A percentile compares a stretch with the other conserved stretches of the same genome.
Conservation (phyloP, 2,797 vertebrate genomes). For the Microctenopoma steveboyesi region DNA sequence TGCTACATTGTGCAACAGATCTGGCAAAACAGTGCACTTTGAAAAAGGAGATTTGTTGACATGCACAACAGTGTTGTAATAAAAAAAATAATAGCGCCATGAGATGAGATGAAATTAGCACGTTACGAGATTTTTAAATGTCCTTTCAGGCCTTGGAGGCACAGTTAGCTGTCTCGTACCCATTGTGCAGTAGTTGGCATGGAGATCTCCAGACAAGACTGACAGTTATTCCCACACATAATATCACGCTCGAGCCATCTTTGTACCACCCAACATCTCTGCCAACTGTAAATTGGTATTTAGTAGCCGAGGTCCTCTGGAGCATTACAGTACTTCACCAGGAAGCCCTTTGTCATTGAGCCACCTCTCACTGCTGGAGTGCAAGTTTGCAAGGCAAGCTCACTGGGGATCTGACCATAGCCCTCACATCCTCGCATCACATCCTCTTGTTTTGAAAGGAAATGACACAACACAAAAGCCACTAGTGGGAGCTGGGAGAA, state of each 20-base stretch:
- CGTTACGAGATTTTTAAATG: slow-evolving; percentile 38
- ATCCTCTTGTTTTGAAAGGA: slow-evolving; percentile 73
- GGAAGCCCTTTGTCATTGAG: slow-evolving; percentile 63
- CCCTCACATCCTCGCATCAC: slow-evolving; percentile 65
- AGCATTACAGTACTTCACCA: slow-evolving; percentile 35
- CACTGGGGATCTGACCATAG: slow-evolving; percentile 53
- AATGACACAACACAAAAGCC: slow-evolving; percentile 44
- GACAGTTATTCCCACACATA: slow-evolving; percentile 26
- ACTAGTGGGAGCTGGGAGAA: slow-evolving; percentile 22
- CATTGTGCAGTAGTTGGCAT: slow-evolving; percentile 62
- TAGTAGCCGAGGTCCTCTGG: slow-evolving; percentile 46
- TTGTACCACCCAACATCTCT: slow-evolving; percentile 16
- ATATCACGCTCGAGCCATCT: slow-evolving; percentile 21
- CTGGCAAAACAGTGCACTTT: neutral
- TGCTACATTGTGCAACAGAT: slow-evolving; percentile 18
- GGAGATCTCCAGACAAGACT: slow-evolving; percentile 49
- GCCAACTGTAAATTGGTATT: slow-evolving; percentile 25
- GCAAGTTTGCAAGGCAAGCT: slow-evolving; percentile 38
- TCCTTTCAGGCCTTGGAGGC: slow-evolving; percentile 29
- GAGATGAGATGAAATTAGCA: slow-evolving; percentile 35
- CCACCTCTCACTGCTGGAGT: slow-evolving; percentile 44
- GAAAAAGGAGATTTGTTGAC: slow-evolving; percentile 8
- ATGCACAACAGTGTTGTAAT: slow-evolving; percentile 6
- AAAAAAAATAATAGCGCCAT: slow-evolving; percentile 15
- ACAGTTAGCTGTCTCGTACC: slow-evolving; percentile 17